Base-by-base conservation (phyloP, 2,113 vertebrate species). In the Picathartes gymnocephalus region DNA sequence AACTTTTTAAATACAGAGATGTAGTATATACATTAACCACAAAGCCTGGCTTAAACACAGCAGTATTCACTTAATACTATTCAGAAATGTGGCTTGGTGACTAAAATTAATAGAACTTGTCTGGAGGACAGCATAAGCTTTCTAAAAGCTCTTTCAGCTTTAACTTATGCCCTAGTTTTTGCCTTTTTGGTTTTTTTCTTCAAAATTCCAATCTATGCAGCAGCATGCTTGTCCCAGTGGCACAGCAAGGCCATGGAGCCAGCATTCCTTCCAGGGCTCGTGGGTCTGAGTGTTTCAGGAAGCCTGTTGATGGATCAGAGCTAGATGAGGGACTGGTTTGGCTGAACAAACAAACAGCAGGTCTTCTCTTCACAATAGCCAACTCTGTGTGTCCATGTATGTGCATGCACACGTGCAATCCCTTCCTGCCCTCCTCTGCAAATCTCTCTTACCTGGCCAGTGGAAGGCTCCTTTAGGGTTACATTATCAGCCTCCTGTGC, bases 101-200 rank as follows among this genome's bases (percentile, higher is more conserved):
- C 81, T 72, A 88, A 85, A 97, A 97, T 91, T 64, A 95, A 96
- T 51, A 90, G 79, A 69, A 82, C n/a, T 54, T 45, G 91, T 90
- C 95, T 93, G 58, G 58, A 84, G 61, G 81, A 82, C 70, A 92
- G 91, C n/a, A 71, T 25, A 50, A 64, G 37, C 61, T 93, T 94
- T 93, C 65, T 88, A 90, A 91, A 93, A 90, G 92, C 47, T 94
- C 93, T 86, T 96, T 97, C 92, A 96, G 87, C 71, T 79, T 71
- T 72, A 68, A 39, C 37, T 83, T 85, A 85, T 31, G 83, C 44
- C 81, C 4, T 7, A 61, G 42, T 78, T 95, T 79, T 73, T 39
- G 21, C 39, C 5, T 14, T 77, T 71, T 56, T 53, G 13, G 42
- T 82, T 68, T 23, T 35, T 21, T 27, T 3, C 12, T 66, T 68